Evolutionary conservation across 2,888 invertebrate species (phyloP), one percentile per base, ranked within the genome.

Genomic region (Heliconius erato): DNA sequence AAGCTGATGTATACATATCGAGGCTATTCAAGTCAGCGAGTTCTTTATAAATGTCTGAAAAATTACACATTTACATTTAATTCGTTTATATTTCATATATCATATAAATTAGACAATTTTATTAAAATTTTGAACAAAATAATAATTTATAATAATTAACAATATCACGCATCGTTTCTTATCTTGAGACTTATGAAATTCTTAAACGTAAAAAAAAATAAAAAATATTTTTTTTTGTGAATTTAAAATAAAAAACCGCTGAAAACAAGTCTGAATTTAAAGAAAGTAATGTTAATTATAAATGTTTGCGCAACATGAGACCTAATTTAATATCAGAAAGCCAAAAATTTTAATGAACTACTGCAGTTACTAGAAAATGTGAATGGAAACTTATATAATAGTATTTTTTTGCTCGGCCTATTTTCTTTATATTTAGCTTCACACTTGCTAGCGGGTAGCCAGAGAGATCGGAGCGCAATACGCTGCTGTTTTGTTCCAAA

Each of bases 271-370:
- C 72, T 44, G 72, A 72, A 49, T 49, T 72, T 72, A 26, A 26
- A 49, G 72, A 72, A 72, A 72, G 72, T 49, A 16, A 72, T 72
- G 49, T 72, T 72, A 72, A 72, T 72, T 72, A 72, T 26, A 72
- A 49, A 26, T 16, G 26, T 72, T 72, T 72, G 72, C 72, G 72
- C 44, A 72, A 72, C 72, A 26, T 19, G 26, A 49, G 72, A 44
- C 49, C 72, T 72, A 49, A 49, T 72, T 72, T 72, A 44, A 49
- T 72, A 72, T 72, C 72, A 72, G 72, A 72, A 72, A 72, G 72
- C 26, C 26, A 72, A 72, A 44, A 72, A 72, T 72, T 72, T 72
- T 72, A 72, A 72, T 49, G 44, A 72, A 49, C 72, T 14, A 49
- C 14, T 23, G 54, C n/a, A 2, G 40, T 71, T 71, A 23, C 71